These are phyloP conservation scores for Morpho deidamia DNA, from an alignment of 2,888 invertebrate genomes.

Conservation along the genomic window DNA sequence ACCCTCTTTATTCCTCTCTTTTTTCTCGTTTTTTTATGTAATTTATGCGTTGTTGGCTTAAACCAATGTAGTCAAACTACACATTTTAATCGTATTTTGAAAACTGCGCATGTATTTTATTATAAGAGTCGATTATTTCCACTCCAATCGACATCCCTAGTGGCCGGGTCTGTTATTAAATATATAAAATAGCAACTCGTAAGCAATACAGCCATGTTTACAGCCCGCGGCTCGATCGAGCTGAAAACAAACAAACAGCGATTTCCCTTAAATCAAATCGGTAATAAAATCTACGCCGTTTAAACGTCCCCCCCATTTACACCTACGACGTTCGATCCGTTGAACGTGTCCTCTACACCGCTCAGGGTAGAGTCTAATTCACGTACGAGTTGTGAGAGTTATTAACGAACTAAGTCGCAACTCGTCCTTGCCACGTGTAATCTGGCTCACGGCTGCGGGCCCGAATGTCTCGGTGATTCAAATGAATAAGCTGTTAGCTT, in stretches of 20 bases:
- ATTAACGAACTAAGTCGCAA: constrained; percentile 11
- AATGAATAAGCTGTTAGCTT: constrained; percentile 19
- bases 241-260: constrained; percentile 21
- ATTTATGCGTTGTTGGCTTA: too few relatives aligned
- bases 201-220: constrained; percentile 13
- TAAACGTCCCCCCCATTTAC: constrained; percentile 11
- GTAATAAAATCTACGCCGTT: constrained; percentile 24
- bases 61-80: too few relatives aligned
- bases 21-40: too few relatives aligned
- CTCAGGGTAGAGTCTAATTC: too few relatives aligned
- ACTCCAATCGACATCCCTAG: too few relatives aligned
- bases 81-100: too few relatives aligned
- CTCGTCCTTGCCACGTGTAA: constrained; percentile 9
- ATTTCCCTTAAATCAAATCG: constrained; percentile 23
- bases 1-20: too few relatives aligned
- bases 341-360: too few relatives aligned
- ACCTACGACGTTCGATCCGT: background rate
- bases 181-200: background rate
- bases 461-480: constrained; percentile 4
- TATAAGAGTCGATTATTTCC: too few relatives aligned
- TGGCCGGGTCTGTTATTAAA: background rate
- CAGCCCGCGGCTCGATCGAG: constrained; percentile 21
- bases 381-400: background rate
- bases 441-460: constrained; percentile 6
- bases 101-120: too few relatives aligned